Evolutionary conservation across 2,888 invertebrate species (phyloP).

Genomic region (Crepidodera aurea): DNA sequence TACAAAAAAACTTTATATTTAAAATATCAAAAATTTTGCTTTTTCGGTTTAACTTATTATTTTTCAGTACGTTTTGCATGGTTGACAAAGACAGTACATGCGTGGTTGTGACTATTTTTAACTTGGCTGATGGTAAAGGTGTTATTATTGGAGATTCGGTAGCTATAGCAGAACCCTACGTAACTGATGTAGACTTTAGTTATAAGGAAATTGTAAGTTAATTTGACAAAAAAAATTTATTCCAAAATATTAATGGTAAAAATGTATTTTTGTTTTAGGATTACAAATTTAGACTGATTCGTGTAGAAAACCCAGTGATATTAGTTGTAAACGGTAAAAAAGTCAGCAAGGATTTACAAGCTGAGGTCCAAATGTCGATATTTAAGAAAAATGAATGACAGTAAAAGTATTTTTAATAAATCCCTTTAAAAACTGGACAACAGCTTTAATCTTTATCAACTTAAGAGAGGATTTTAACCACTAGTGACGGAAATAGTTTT

Average conservation of each 20-base stretch:
- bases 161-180: constrained; percentile 79
- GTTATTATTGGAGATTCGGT: constrained; percentile 86
- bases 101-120: constrained; percentile 82
- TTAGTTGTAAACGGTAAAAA: constrained; percentile 81
- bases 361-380: constrained; percentile 71
- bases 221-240: too few relatives aligned
- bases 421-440: background rate
- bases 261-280: constrained; percentile 62
- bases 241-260: too few relatives aligned
- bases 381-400: constrained; percentile 69
- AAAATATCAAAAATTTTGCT: background rate
- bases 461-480: too few relatives aligned
- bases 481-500: too few relatives aligned
- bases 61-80: constrained; percentile 80
- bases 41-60: background rate
- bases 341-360: constrained; percentile 71
- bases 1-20: constrained; percentile 1
- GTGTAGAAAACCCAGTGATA: constrained; percentile 79
- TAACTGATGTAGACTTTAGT: constrained; percentile 68
- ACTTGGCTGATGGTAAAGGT: constrained; percentile 82
- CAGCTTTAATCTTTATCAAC: background rate
- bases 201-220: constrained; percentile 66
- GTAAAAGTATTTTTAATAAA: constrained; percentile 19
- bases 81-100: constrained; percentile 77
- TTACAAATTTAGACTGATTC: constrained; percentile 75